phyloP scores from a whole-genome alignment of 2,888 invertebrate species.

The Callyntrura guangdongensis region DNA sequence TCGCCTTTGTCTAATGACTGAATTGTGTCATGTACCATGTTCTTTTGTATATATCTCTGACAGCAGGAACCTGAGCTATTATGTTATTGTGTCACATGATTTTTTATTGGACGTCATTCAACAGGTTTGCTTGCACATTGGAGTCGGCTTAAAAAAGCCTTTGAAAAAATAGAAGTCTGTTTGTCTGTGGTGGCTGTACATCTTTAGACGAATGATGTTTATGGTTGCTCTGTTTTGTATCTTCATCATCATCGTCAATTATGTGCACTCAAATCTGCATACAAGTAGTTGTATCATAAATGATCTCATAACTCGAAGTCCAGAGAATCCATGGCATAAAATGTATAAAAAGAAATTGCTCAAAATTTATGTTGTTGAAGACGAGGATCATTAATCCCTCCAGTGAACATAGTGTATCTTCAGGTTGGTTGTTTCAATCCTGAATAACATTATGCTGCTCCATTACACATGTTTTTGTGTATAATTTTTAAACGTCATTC shows the following conservation, averaged over 20 bases:
- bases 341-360: constrained; percentile 38
- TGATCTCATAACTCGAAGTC: neutral
- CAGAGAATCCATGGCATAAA: neutral
- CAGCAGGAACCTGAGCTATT: constrained; percentile 52
- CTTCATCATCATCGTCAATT: neutral
- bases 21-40: constrained; percentile 48
- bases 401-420: constrained; percentile 11
- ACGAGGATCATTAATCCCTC: constrained; percentile 21
- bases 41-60: constrained; percentile 35
- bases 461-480: neutral
- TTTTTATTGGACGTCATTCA: constrained; percentile 53
- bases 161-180: neutral
- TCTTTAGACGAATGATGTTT: neutral
- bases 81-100: constrained; percentile 54
- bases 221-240: neutral
- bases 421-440: neutral
- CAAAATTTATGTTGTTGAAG: constrained; percentile 25
- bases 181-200: neutral
- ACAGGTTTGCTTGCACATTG: constrained; percentile 49
- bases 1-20: constrained; percentile 42
- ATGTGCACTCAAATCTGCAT: neutral
- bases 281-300: neutral
- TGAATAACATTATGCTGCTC: neutral
- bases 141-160: neutral
- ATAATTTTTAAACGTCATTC: neutral